Evolutionary conservation across 1,140 invertebrate species (phyloP), one percentile per base, ranked within the genome.

Genomic region (Meloidogyne exigua): DNA sequence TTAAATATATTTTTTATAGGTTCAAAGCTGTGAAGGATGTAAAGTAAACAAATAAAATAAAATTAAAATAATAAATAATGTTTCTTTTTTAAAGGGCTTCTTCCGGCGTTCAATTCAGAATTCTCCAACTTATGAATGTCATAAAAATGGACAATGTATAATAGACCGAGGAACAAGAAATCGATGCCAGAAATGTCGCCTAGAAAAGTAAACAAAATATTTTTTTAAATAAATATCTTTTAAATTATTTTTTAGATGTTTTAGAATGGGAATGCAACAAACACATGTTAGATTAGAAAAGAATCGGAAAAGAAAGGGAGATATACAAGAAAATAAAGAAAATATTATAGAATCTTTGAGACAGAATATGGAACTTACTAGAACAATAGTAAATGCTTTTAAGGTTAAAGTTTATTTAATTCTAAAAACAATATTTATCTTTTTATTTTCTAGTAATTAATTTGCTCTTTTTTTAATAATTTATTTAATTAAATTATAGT

Each of bases 51-150:
- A 26, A 32, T 32, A 32, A 65, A 73, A 73, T 21, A 23, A 39
- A 5, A 23, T 23, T 18, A n/a, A n/a, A 68, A 21, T 62, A 4
- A 26, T 11, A 15, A 32, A 32, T 3, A 32, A 75, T 7, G 13
- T 68, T 26, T 3, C 1, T 76, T 42, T 28, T 28, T 62, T 78
- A 39, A 12, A 78, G 76, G 79, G 79, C 3, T 80, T 80, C 42
- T 80, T 80, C 66, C 79, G 79, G 7, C 79, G 79, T 13, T 44
- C 79, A n/a, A 72, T 81, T 28, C 80, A 80, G 36, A 57, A 42
- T 2, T n/a, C 26, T 23, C 7, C 7, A n/a, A 57, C 11, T 11
- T 81, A 78, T 68, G 36, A 66, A 63, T 80, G 79, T 63, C 12
- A 64, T 68, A 81, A 72, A n/a, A 77, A 73, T 39, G 28, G 57